Evolutionary conservation across 2,797 vertebrate genomes (phyloP), one percentile per base, ranked within the genome.

Genomic region (Varecia variegata): DNA sequence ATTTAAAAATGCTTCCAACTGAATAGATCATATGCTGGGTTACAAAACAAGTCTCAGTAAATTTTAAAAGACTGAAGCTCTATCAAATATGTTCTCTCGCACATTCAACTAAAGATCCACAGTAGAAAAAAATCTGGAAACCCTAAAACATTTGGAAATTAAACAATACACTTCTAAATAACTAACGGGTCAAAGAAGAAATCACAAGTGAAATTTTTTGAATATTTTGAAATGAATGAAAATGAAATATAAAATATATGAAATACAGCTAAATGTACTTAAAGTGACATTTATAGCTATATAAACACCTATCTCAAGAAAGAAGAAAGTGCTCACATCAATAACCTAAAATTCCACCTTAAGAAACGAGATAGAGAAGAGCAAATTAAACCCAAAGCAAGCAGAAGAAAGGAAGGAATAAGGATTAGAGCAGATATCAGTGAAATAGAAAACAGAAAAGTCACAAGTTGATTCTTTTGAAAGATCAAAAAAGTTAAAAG

Each of bases 211-310:
- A 92, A 95, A 82, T 71, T 58, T 68, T 84, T 7, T 40, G 35
- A 92, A 56, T 89, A 87, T 79, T 92, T 94, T 90, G 20, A 89
- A 82, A 47, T 85, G 45, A 90, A 84, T 94, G 9, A 95, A 94
- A 88, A 56, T 79, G 7, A 93, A 93, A 91, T 85, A 88, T 32
- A 73, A 79, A 90, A 35, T 85, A 52, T 91, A 60, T 23, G 6
- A 40, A 50, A n/a, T 83, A 10, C 13, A 74, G 45, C 32, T 82
- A 79, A 93, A 62, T 45, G 32, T 93, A 27, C 6, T 91, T 50
- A 76, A 45, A 76, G 35, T 85, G 10, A 82, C 62, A 80, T n/a
- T 32, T 82, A 23, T 65, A 81, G n/a, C 58, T 82, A 50, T 68
- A 74, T 27, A 27, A 82, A 73, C 11, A 32, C 30, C 21, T 73